phyloP scores from a whole-genome alignment of 2,113 vertebrate species.

The Stegostoma tigrinum region DNA sequence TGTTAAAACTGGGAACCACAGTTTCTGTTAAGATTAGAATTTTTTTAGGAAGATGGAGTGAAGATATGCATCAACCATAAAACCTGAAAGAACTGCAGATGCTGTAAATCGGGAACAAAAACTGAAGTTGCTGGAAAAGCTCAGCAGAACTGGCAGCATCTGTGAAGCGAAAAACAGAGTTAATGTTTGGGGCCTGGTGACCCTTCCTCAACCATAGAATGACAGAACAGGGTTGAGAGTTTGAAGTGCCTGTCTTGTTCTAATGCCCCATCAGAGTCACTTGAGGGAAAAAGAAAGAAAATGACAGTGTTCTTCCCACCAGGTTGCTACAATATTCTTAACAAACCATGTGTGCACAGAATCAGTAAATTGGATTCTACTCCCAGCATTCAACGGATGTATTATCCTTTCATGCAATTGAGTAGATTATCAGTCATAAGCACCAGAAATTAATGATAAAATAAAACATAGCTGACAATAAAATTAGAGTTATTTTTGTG shows the following conservation, averaged over 20 bases:
- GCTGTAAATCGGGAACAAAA: no score
- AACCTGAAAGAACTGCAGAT: no score
- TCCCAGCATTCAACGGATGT: not conserved
- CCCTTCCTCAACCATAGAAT: not conserved
- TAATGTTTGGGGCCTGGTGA: no score
- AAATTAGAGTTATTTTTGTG: conserved; percentile 28
- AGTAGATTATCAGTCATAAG: not conserved
- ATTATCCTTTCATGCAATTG: not conserved
- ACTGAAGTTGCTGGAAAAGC: no score
- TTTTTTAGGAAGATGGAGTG: not conserved
- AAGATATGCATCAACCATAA: not conserved
- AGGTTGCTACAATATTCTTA: not conserved
- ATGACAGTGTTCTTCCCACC: not conserved
- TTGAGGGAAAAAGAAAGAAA: not conserved
- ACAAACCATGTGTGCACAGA: not conserved
- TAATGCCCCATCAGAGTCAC: not conserved
- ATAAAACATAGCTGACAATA: not conserved
- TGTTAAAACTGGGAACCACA: not conserved
- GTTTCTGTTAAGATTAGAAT: not conserved
- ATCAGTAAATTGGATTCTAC: not conserved
- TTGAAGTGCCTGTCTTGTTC: not conserved
- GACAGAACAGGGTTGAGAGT: not conserved
- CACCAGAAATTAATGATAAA: not conserved
- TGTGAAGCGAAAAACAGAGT: no score
- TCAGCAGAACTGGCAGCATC: no score